These are phyloP conservation scores for Metallyticus violacea DNA, from an alignment of 2,888 invertebrate species.

Conservation along the genomic window DNA sequence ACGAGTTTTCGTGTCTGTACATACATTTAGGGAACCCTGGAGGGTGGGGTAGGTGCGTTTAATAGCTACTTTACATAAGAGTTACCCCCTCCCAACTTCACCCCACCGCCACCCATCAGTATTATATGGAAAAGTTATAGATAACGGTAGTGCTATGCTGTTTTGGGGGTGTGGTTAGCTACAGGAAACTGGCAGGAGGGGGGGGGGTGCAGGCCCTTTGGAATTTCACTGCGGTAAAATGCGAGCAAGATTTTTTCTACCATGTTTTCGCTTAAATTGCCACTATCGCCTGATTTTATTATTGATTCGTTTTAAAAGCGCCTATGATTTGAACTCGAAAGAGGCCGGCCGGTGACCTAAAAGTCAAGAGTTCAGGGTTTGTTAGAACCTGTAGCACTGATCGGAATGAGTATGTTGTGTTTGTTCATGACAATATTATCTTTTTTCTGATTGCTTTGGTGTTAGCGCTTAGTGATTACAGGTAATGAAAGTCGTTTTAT, in stretches of 20 bases:
- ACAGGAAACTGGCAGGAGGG: not conserved
- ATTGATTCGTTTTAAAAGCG: not conserved
- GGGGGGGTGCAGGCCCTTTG: not conserved
- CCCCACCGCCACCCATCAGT: not conserved
- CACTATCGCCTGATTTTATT: not conserved
- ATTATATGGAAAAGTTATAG: not conserved
- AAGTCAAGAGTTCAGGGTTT: not conserved
- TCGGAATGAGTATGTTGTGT: too few species aligned
- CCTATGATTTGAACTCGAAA: not conserved
- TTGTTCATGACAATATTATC: too few species aligned
- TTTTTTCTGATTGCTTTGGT: too few species aligned
- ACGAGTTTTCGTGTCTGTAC: conserved; percentile 10
- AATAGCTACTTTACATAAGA: not conserved
- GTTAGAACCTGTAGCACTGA: too few species aligned
- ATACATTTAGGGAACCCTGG: conserved; percentile 6
- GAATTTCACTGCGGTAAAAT: not conserved
- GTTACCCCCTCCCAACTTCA: not conserved
- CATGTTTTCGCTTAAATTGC: not conserved
- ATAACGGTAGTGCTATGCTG: not conserved
- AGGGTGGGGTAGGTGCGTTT: not conserved
- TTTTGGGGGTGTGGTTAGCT: not conserved
- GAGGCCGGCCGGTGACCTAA: not conserved
- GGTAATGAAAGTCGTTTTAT: too few species aligned
- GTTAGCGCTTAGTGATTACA: too few species aligned
- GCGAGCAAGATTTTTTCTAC: not conserved